Conservation (phyloP, 1,140 invertebrate genomes). For the Hylaeus volcanicus region DNA sequence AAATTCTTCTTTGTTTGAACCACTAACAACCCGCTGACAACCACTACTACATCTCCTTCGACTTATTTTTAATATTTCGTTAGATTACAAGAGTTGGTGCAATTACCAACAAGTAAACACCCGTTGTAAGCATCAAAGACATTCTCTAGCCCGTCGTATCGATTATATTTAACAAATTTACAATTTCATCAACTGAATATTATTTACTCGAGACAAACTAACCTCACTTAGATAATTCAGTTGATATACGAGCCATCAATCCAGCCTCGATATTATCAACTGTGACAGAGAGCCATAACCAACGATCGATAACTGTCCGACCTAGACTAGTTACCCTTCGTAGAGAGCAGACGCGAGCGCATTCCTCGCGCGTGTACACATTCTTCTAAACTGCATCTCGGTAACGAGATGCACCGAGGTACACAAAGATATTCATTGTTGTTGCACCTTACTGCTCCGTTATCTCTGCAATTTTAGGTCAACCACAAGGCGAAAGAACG, state of each 20-base stretch:
- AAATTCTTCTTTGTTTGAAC: no score
- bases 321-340: slow-evolving; percentile 11
- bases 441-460: slow-evolving; percentile 68
- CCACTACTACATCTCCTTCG: no score
- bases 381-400: background rate
- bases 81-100: no score
- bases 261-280: slow-evolving; percentile 55
- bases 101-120: no score
- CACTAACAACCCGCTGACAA: no score
- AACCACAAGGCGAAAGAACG: slow-evolving; percentile 47
- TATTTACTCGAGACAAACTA: background rate
- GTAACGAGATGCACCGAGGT: background rate
- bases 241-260: background rate
- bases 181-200: background rate
- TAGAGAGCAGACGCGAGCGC: background rate
- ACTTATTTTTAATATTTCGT: no score
- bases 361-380: background rate
- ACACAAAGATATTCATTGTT: slow-evolving; percentile 63
- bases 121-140: no score
- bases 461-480: slow-evolving; percentile 70
- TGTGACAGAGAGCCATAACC: slow-evolving; percentile 59
- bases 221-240: slow-evolving; percentile 14
- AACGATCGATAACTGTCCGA: slow-evolving; percentile 61
- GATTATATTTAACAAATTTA: no score
- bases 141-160: no score